Evolutionary conservation across 2,888 invertebrate genomes (phyloP).

Genomic region (Stenchaetothrips biformis): DNA sequence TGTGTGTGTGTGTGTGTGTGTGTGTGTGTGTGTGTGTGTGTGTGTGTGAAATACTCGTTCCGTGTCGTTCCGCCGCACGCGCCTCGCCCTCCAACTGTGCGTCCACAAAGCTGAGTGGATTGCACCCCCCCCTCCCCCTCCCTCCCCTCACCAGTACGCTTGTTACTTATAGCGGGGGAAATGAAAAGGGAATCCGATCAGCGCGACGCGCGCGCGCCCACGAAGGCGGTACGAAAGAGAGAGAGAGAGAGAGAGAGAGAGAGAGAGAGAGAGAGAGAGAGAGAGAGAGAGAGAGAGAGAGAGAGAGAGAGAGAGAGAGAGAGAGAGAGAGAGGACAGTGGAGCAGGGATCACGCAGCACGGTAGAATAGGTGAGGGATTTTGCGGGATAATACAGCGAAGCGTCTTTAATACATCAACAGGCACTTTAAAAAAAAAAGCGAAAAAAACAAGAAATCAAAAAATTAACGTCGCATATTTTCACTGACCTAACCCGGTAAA

Average conservation of each 20-base stretch:
- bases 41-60: neutral
- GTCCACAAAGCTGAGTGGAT: neutral
- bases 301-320: neutral
- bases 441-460: no score
- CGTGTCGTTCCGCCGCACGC: neutral
- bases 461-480: no score
- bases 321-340: neutral
- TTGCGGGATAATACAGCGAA: no score
- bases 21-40: neutral
- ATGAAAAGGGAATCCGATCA: neutral
- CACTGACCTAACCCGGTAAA: no score
- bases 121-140: neutral
- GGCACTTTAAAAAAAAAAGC: no score
- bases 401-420: no score
- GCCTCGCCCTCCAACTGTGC: neutral
- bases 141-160: neutral
- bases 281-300: slow-evolving; percentile 1
- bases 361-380: neutral
- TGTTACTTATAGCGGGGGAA: neutral
- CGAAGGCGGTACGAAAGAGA: no score
- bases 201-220: neutral
- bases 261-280: neutral
- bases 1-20: no score
- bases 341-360: neutral
- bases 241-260: neutral